Evolutionary conservation across 2,113 vertebrate genomes (phyloP), one percentile per base, ranked within the genome.

Genomic region (Nothocercus nigrocapillus): DNA sequence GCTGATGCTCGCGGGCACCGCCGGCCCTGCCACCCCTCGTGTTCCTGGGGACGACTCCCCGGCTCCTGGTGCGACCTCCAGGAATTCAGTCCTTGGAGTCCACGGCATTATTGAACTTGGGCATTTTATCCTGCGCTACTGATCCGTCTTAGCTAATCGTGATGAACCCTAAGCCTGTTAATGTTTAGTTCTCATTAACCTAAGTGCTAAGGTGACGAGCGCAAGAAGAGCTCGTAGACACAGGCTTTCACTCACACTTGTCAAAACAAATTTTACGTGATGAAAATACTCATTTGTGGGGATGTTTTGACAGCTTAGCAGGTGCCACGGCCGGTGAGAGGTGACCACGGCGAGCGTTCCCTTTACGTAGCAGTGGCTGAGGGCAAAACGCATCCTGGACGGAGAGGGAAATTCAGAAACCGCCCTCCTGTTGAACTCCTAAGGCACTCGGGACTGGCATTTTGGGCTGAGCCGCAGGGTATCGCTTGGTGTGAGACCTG

Each of bases 101-200:
- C 49, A 58, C 42, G 4, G 5, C 14, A 25, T 44, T 8, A 5
- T 51, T 62, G 11, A 49, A 13, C 15, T 30, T 32, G 32, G 19
- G 8, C 34, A 27, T 56, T 64, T 63, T 64, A 13, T 38, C 16
- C 42, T 19, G 10, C 22, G 49, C 40, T 34, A 15, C 11, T 9
- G 42, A 6, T 13, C 58, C n/a, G 45, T 42, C 28, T 18, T 42
- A 45, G 36, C 20, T 45, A 73, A 7, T 6, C 53, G 51, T 0
- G 4, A 25, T 30, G 42, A 61, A 84, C 30, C 20, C 27, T 56
- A 56, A 74, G 2, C 1, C 36, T 11, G 27, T 19, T 27, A 28
- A 9, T 32, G n/a, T 32, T 21, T 5, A 16, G 30, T 13, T 28
- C 66, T 54, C 0, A 1, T 17, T 22, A 56, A 40, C 1, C 8